These are phyloP conservation scores for Medauroidea extradentata DNA, from an alignment of 1,140 invertebrate genomes.

Conservation along the genomic window DNA sequence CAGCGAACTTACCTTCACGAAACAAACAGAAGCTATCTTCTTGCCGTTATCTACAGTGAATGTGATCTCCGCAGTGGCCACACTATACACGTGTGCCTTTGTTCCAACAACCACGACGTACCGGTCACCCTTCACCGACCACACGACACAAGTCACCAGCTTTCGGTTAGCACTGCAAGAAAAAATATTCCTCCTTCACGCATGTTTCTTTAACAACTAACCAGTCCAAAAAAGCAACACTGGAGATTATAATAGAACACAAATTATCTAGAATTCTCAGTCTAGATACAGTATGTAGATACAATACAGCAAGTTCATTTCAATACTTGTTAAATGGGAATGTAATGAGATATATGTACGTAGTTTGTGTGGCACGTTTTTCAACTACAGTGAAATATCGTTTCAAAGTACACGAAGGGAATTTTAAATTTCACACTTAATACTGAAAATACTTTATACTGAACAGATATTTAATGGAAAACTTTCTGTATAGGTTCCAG, in stretches of 20 bases:
- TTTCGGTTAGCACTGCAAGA: conserved; percentile 22
- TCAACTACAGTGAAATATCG: too few species aligned
- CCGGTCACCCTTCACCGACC: conserved; percentile 59
- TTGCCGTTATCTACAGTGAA: conserved; percentile 32
- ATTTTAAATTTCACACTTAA: too few species aligned
- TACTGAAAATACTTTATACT: too few species aligned
- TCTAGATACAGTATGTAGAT: conserved; percentile 3
- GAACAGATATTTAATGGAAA: too few species aligned
- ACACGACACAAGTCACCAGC: conserved; percentile 44
- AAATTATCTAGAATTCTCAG: conserved; percentile 14
- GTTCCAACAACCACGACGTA: conserved; percentile 69
- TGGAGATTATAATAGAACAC: too few species aligned
- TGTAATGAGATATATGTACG: too few species aligned
- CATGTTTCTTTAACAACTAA: background rate
- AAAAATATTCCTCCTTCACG: background rate
- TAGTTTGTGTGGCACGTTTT: too few species aligned
- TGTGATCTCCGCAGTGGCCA: conserved; percentile 53
- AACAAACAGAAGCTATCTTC: conserved; percentile 33
- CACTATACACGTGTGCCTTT: conserved; percentile 69
- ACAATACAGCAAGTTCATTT: conserved; percentile 3
- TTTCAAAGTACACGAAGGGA: too few species aligned
- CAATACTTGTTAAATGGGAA: conserved; percentile 3
- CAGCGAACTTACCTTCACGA: conserved; percentile 34
- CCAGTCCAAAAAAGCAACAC: conserved; percentile 11
- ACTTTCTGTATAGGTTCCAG: too few species aligned